phyloP scores from a whole-genome alignment of 2,888 invertebrate genomes.

The Rhopalosiphum nymphaeae region DNA sequence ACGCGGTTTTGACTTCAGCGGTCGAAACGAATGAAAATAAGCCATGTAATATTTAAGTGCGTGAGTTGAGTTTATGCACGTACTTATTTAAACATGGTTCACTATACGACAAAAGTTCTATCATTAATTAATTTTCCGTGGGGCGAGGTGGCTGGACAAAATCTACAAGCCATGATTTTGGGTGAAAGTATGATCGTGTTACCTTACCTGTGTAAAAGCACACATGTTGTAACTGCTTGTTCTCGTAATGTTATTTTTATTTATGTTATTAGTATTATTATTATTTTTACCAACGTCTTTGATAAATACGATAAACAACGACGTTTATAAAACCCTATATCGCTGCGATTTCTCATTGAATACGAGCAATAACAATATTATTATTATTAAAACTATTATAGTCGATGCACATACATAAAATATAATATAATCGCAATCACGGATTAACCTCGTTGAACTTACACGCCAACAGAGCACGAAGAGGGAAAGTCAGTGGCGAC shows the following conservation, averaged over 20 bases:
- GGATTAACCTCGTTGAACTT: conserved; percentile 13
- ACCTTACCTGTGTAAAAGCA: neutral
- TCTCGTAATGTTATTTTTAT: neutral
- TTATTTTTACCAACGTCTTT: neutral
- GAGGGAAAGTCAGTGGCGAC: neutral
- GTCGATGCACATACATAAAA: neutral
- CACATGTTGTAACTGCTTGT: neutral
- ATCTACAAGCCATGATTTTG: neutral
- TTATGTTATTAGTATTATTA: neutral
- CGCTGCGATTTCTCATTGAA: neutral
- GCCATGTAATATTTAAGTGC: neutral
- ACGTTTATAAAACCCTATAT: neutral
- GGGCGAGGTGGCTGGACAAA: neutral
- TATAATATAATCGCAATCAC: neutral
- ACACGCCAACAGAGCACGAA: neutral
- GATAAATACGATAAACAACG: neutral
- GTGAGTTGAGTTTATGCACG: neutral
- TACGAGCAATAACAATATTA: neutral
- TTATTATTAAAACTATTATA: neutral
- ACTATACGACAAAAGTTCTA: neutral
- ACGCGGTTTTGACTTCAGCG: neutral
- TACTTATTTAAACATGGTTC: neutral
- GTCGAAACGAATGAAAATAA: neutral
- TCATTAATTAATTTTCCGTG: neutral
- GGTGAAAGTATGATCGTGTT: neutral